Conservation (phyloP, 2,888 invertebrate genomes). For the Orthonychiurus folsomi region DNA sequence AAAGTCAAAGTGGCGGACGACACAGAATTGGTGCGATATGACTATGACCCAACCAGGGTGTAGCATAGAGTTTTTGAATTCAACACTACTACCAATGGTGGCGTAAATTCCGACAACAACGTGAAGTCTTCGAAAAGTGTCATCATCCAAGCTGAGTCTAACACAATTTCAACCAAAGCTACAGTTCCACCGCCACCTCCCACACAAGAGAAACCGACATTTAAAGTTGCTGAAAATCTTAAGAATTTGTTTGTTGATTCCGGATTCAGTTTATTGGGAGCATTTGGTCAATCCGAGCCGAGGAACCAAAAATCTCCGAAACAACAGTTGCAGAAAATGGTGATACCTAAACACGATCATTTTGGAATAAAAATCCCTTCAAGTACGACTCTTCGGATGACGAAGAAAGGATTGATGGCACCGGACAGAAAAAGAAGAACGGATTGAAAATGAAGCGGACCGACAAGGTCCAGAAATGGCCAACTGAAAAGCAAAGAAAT, state of each 20-base stretch:
- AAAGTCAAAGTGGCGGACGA: background rate
- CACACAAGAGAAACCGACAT: constrained; percentile 18
- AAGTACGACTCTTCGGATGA: constrained; percentile 38
- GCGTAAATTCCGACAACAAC: background rate
- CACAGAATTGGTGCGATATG: background rate
- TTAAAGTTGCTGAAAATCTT: constrained; percentile 32
- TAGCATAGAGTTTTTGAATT: constrained; percentile 1
- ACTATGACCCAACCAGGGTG: constrained; percentile 4
- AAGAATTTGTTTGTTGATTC: constrained; percentile 26
- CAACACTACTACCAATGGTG: background rate
- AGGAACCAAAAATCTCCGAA: constrained; percentile 5
- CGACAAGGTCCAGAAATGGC: too few species aligned
- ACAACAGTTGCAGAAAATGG: background rate
- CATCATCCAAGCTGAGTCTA: constrained; percentile 6
- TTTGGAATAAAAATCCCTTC: constrained; percentile 38
- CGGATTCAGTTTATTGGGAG: constrained; percentile 31
- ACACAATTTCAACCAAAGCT: background rate
- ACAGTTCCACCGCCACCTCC: background rate
- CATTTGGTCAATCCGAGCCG: constrained; percentile 26
- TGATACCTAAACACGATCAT: constrained; percentile 5
- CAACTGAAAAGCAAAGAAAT: background rate
- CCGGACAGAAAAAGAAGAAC: constrained; percentile 6
- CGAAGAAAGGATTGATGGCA: constrained; percentile 18
- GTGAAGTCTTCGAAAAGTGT: constrained; percentile 1
- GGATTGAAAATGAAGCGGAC: background rate